Evolutionary conservation across 2,797 vertebrate species (phyloP).

Genomic region (Pipistrellus pygmaeus): DNA sequence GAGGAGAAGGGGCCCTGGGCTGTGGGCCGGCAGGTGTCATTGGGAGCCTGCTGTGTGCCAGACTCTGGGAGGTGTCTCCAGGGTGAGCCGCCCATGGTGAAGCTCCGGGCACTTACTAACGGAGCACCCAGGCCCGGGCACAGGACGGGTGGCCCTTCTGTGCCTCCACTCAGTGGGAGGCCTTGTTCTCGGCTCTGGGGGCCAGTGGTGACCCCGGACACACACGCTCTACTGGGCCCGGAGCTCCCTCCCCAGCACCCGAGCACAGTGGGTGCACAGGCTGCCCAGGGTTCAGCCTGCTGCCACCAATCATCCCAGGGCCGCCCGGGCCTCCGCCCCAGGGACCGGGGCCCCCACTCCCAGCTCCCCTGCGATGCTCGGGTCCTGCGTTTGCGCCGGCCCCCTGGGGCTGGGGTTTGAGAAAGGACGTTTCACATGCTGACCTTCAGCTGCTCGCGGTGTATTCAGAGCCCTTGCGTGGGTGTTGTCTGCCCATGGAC

Average conservation of each 20-base stretch:
- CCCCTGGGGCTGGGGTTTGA: background rate
- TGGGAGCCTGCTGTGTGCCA: background rate
- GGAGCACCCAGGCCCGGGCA: background rate
- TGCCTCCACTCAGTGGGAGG: no score
- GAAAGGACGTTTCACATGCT: background rate
- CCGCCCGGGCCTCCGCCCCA: no score
- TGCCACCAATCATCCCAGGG: no score
- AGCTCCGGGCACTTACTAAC: background rate
- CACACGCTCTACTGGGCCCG: background rate
- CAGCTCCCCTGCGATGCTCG: background rate
- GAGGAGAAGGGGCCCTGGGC: rapidly evolving
- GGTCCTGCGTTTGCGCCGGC: rapidly evolving
- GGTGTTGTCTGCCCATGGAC: background rate
- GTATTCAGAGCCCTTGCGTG: rapidly evolving
- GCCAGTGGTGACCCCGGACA: background rate
- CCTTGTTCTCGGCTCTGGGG: background rate
- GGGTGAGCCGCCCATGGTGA: background rate
- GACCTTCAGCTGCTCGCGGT: background rate
- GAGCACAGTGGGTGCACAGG: background rate
- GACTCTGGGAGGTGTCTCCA: background rate
- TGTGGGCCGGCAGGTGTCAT: background rate
- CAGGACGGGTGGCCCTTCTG: background rate
- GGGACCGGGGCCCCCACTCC: background rate
- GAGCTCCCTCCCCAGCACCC: background rate
- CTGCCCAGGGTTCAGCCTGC: no score